Base-by-base conservation (phyloP, 2,113 vertebrate species). In the Paraplagusia blochii region DNA sequence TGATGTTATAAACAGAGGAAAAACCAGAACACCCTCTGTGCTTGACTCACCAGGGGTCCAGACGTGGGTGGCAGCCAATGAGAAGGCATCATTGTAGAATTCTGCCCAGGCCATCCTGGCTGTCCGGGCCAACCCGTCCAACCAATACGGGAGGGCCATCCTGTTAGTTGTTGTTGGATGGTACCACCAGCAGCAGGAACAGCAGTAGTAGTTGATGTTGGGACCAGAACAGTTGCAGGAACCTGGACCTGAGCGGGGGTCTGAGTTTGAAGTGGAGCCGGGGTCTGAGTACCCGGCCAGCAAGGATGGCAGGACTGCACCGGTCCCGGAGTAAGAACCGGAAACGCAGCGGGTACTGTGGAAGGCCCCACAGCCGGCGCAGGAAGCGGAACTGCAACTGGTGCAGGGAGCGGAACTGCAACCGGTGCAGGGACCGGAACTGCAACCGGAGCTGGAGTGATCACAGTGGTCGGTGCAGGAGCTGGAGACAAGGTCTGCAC, bases 121-220 rank as follows among this genome's bases (percentile, higher is more conserved):
- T 91, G 90, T 16, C 89, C 90, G 0, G 90, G 89, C 73, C 90
- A 85, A 58, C 86, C 87, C 14, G 80, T 68, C 90, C 90, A 91
- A 4, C 72, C 50, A 3, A 71, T 73, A 43, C 69, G 64, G 34
- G 63, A 53, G 7, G 75, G 58, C 88, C 87, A 90, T 4, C 60
- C 66, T 5, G 74, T 53, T 18, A 69, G 18, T 40, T 38, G 58
- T 16, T 77, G 76, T 34, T 62, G 82, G 53, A 69, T 18, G 35
- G 50, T 60, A 9, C 73, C 3, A 9, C 36, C 47, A 9, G 74
- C 63, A 8, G 49, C 14, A 1, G 60, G 64, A 9, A 56, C 62
- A 7, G 63, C 44, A 9, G 17, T 38, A 10, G 52, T 51, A 11
- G 9, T 11, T 5, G 70, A 63, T 9, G 34, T 18, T 2, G 66